A percentile compares a stretch with the other conserved stretches of the same genome.
Conservation (phyloP, 92 coral and sea anemone species). For the Epizoanthus rinbou region DNA sequence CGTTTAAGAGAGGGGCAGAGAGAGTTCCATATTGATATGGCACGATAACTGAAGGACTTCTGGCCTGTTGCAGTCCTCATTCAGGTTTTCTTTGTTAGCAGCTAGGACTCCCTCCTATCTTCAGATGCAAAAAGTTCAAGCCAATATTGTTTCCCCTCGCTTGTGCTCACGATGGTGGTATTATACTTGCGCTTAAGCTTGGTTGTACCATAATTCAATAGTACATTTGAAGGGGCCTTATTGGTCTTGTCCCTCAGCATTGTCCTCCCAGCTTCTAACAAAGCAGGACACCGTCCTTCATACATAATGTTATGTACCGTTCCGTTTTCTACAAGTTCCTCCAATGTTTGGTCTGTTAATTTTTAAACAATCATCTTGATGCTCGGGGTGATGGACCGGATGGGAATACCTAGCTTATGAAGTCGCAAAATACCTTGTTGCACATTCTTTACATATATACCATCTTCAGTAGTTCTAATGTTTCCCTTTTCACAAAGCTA, state of each 20-base stretch:
- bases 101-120: not conserved
- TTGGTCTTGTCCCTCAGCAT: slow-evolving; percentile 18
- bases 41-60: too few relatives aligned
- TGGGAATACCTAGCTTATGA: too few relatives aligned
- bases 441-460: too few relatives aligned
- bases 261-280: slow-evolving; percentile 20
- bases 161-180: slow-evolving; percentile 12
- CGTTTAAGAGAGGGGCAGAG: too few relatives aligned
- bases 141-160: slow-evolving; percentile 15
- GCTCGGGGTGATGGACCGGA: too few relatives aligned
- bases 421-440: too few relatives aligned
- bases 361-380: not conserved
- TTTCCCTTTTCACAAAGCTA: too few relatives aligned
- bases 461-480: too few relatives aligned
- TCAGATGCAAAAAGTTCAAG: slow-evolving; percentile 3
- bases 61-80: not conserved
- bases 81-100: slow-evolving; percentile 11
- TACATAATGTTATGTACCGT: slow-evolving; percentile 12
- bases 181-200: slow-evolving; percentile 11
- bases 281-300: slow-evolving; percentile 6
- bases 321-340: slow-evolving; percentile 12
- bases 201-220: slow-evolving; percentile 11
- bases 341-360: not conserved
- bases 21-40: too few relatives aligned
- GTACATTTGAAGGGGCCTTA: slow-evolving; percentile 11